Evolutionary conservation across 2,113 vertebrate species (phyloP).

Genomic region (Ammodramus savannarum): DNA sequence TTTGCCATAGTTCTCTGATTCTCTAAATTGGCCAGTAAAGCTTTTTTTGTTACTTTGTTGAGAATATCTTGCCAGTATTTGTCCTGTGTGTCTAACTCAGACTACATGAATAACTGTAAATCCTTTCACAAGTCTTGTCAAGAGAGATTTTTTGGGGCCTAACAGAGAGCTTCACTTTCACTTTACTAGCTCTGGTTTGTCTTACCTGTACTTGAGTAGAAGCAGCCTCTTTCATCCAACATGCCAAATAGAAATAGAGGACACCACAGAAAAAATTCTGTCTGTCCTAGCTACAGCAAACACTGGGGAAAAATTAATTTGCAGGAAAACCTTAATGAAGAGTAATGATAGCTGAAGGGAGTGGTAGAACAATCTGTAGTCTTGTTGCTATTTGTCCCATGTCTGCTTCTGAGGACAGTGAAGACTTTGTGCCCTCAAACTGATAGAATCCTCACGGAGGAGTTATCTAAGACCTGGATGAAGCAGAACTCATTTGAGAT

Average conservation of each 20-base stretch:
- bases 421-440: background rate
- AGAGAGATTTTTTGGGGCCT: background rate
- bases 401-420: accelerated
- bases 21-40: background rate
- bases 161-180: background rate
- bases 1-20: background rate
- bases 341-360: background rate
- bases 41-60: background rate
- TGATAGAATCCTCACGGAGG: background rate
- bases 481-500: background rate
- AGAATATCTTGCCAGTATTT: background rate
- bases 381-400: accelerated
- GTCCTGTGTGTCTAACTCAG: accelerated
- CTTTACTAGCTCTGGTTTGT: background rate
- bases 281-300: background rate
- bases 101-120: background rate
- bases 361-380: background rate
- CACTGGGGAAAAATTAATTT: background rate
- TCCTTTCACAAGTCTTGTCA: background rate
- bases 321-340: background rate
- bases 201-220: background rate
- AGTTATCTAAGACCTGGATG: background rate
- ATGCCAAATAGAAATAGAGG: background rate
- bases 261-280: background rate
- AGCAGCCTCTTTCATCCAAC: background rate